Base-by-base conservation (phyloP, 2,797 vertebrate genomes). In the Mycteria americana region DNA sequence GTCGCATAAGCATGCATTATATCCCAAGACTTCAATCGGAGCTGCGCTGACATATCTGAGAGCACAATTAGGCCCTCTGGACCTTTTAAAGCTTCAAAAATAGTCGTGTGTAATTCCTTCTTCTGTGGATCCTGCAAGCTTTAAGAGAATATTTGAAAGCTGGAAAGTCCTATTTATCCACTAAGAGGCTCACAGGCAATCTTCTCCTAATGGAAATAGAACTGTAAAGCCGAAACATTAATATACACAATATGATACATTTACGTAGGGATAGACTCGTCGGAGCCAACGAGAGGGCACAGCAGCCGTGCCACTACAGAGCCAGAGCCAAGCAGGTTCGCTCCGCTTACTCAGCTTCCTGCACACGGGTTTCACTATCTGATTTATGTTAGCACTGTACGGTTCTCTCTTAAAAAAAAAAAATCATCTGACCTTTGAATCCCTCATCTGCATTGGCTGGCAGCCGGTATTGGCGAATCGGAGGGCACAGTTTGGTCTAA, bases 161-260 rank as follows among this genome's bases (percentile, higher is more conserved):
- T 97, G 97, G 97, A 97, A 97, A 97, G 97, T 97, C 97, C 95
- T 97, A 95, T 97, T 97, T 97, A 97, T 96, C 96, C 97, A 96
- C 95, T 96, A 97, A 97, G 96, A 97, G 93, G 95, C 94, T 97
- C 96, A 96, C 85, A 48, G 89, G 79, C 96, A 96, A 94, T 97
- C 97, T 97, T 89, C 69, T 57, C 62, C 65, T 97, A 97, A 97
- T 97, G 94, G 95, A 96, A 97, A 96, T 63, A 94, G 96, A 96
- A 96, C 93, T 91, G 89, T 90, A 94, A 96, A 96, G 94, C 95
- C 12, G n/a, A 89, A 96, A 92, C 79, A 86, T 96, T 95, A 97
- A 97, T 94, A 97, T 94, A 95, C 65, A 96, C 94, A 93, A 50
- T 94, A 82, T 89, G 94, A 97, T 95, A 93, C 69, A 91, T 95